Percentiles rank a stretch among this genome's conserved stretches.
phyloP scores from a whole-genome alignment of 2,797 vertebrate genomes.

The Danio tinwini region DNA sequence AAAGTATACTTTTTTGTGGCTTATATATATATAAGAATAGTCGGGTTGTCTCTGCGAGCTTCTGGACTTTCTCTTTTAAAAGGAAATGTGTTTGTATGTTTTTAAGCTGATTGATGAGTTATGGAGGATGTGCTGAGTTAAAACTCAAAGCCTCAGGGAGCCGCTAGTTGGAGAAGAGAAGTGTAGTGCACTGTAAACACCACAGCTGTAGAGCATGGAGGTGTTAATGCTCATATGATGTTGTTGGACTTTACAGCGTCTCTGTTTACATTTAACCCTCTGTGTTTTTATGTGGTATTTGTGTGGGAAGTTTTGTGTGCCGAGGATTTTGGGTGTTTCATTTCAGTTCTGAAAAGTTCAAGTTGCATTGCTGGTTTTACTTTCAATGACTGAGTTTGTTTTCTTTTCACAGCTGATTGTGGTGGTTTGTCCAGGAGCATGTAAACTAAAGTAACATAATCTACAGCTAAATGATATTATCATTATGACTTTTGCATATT shows the following conservation, averaged over 20 bases:
- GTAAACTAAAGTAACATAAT: neutral
- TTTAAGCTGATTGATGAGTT: slow-evolving; percentile 20
- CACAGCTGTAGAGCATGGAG: slow-evolving; percentile 57
- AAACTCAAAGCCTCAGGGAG: neutral
- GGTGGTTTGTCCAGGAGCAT: neutral
- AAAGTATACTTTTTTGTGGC: neutral
- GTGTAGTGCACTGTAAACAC: slow-evolving; percentile 17
- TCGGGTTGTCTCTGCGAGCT: neutral
- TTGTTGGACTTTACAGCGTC: slow-evolving; percentile 59
- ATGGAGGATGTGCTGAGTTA: neutral
- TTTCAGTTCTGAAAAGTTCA: neutral
- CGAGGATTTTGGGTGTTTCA: neutral
- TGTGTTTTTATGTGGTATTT: slow-evolving; percentile 32
- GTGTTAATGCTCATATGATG: slow-evolving; percentile 54
- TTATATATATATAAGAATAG: neutral
- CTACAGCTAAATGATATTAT: neutral
- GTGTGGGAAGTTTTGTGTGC: slow-evolving; percentile 1
- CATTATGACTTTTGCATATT: neutral
- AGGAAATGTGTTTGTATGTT: neutral
- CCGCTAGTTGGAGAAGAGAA: neutral
- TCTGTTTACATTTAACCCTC: slow-evolving; percentile 47
- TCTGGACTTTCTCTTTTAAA: slow-evolving; percentile 32
- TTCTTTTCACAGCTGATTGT: slow-evolving; percentile 4
- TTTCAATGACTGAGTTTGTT: slow-evolving; percentile 2
- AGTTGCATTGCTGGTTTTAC: neutral